Evolutionary conservation across 1,140 invertebrate species (phyloP).

Genomic region (Trypoxylus dichotomus): DNA sequence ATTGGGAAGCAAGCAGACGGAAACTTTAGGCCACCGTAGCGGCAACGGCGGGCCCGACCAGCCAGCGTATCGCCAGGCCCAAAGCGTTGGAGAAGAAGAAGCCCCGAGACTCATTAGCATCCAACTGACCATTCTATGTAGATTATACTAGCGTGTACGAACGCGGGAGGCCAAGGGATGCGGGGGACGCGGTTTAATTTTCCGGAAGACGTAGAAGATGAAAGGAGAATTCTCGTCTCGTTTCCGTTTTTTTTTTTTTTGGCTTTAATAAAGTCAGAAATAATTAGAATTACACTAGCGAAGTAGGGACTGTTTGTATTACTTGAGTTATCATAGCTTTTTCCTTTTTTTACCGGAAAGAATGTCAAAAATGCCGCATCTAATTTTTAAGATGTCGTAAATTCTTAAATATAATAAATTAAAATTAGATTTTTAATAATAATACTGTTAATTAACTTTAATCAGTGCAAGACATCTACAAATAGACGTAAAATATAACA

Average conservation of each 20-base stretch:
- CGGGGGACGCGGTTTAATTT: background rate
- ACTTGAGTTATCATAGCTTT: too few species aligned
- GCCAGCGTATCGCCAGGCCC: background rate
- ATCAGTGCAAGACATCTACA: too few species aligned
- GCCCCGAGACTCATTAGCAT: background rate
- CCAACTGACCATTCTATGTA: constrained; percentile 18
- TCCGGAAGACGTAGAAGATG: constrained; percentile 5
- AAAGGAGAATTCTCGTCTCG: background rate
- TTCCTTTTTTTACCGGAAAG: too few species aligned
- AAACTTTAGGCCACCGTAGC: background rate
- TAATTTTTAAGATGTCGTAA: too few species aligned
- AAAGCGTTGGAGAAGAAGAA: background rate
- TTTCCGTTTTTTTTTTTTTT: background rate
- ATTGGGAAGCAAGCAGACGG: constrained; percentile 24
- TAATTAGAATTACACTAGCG: background rate
- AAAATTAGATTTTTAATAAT: too few species aligned
- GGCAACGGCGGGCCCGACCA: background rate
- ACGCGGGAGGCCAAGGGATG: background rate
- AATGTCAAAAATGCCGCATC: too few species aligned
- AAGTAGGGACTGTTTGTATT: too few species aligned
- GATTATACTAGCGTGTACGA: background rate
- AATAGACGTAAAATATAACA: too few species aligned
- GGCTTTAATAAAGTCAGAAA: background rate
- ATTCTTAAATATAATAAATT: too few species aligned
- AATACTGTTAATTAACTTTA: too few species aligned